phyloP scores from a whole-genome alignment of 1,140 invertebrate genomes.

The Aphaenogaster ashmeadi region DNA sequence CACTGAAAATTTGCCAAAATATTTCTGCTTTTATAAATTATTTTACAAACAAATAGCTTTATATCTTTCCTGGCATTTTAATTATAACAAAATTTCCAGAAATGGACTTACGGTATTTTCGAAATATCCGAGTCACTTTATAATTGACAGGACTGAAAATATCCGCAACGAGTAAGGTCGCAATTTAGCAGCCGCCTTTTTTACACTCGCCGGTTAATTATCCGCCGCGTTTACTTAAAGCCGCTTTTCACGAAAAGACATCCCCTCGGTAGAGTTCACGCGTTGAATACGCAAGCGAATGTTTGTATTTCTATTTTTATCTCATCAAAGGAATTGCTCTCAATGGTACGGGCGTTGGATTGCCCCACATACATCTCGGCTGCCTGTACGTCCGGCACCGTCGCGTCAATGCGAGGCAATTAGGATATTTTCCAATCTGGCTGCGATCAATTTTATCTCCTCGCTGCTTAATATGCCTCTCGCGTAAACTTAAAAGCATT shows the following conservation, averaged over 20 bases:
- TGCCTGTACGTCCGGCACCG: neutral
- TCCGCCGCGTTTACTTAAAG: constrained; percentile 68
- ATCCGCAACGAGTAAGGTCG: neutral
- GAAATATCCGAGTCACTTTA: constrained; percentile 17
- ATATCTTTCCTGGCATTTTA: neutral
- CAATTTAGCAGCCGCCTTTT: constrained; percentile 16
- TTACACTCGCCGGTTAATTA: constrained; percentile 64
- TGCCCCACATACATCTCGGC: constrained; percentile 75
- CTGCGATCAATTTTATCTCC: constrained; percentile 33
- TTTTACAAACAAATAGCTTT: neutral
- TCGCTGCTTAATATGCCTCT: neutral
- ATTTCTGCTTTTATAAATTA: constrained; percentile 3
- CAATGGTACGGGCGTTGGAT: constrained; percentile 69
- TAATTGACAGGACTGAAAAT: neutral
- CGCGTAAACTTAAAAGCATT: neutral
- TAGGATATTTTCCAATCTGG: constrained; percentile 52
- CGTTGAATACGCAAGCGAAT: constrained; percentile 65
- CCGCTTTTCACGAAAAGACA: constrained; percentile 61
- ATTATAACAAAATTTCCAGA: constrained; percentile 3
- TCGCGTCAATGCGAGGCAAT: constrained; percentile 52
- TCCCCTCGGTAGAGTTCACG: constrained; percentile 53
- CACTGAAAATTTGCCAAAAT: neutral
- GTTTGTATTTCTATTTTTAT: constrained; percentile 81
- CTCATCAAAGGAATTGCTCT: constrained; percentile 78
- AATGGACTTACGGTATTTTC: neutral